Conservation (phyloP, 1,140 invertebrate genomes). For the Stratiolaelaps scimitus region DNA sequence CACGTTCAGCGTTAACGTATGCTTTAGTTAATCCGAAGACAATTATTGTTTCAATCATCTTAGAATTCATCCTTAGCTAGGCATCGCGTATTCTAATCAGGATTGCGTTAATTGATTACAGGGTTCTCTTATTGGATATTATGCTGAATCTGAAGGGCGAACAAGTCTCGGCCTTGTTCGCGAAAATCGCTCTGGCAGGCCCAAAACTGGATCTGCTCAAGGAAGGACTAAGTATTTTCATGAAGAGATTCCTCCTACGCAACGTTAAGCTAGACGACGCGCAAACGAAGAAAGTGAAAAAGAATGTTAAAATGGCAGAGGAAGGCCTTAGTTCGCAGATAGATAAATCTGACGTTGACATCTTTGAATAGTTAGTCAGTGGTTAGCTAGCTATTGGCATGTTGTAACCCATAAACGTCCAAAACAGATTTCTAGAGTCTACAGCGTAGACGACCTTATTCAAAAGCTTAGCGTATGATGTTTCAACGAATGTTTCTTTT, state of each 20-base stretch:
- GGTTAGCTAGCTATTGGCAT: no score
- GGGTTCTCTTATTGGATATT: slow-evolving; percentile 56
- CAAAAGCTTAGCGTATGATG: no score
- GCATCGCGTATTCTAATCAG: no score
- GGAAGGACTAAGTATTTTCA: slow-evolving; percentile 61
- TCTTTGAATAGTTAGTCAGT: background rate
- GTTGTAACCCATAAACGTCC: no score
- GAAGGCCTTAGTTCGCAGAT: background rate
- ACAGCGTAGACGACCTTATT: no score
- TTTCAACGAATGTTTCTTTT: no score
- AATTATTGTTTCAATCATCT: background rate
- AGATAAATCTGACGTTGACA: background rate
- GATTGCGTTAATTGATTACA: slow-evolving; percentile 53
- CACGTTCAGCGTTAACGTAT: no score
- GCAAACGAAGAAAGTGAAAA: slow-evolving; percentile 31
- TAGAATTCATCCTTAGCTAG: no score
- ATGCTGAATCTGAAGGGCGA: slow-evolving; percentile 51
- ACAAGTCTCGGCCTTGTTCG: slow-evolving; percentile 51
- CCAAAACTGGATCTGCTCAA: slow-evolving; percentile 56
- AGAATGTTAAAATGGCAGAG: slow-evolving; percentile 35
- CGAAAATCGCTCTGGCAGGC: slow-evolving; percentile 49
- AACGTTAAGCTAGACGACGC: slow-evolving; percentile 40
- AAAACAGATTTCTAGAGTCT: no score
- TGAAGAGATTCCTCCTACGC: slow-evolving; percentile 61
- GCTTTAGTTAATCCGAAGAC: background rate